A percentile compares a stretch with the other conserved stretches of the same genome.
Evolutionary conservation across 2,888 invertebrate genomes (phyloP).

Genomic region (Nineta flava): DNA sequence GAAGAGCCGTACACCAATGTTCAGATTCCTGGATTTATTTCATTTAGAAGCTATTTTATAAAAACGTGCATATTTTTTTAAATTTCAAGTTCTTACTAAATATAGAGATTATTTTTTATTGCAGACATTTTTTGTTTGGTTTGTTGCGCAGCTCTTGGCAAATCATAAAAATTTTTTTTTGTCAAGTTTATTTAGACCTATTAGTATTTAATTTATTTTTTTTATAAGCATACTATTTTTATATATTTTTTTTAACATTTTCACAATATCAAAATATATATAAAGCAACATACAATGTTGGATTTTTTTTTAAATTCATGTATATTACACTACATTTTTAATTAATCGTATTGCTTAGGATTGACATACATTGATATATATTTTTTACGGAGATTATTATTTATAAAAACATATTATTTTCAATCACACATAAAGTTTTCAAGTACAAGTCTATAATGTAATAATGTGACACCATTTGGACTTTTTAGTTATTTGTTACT

Average conservation of each 20-base stretch:
- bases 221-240: conserved; percentile 6
- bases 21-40: too few species aligned
- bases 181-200: not conserved
- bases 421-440: too few species aligned
- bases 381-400: not conserved
- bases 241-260: conserved; percentile 6
- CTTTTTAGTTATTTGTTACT: too few species aligned
- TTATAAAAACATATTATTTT: too few species aligned
- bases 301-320: conserved; percentile 5
- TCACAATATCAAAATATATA: conserved; percentile 9
- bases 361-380: conserved; percentile 24
- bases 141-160: not conserved
- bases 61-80: not conserved
- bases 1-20: too few species aligned
- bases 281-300: conserved; percentile 8
- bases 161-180: not conserved
- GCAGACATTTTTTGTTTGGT: not conserved
- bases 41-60: not conserved
- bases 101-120: not conserved
- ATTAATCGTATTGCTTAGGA: conserved; percentile 32
- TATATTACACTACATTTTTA: conserved; percentile 9
- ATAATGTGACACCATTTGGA: too few species aligned
- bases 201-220: not conserved
- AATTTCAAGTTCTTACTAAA: not conserved
- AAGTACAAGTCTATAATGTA: too few species aligned